Evolutionary conservation across 2,888 invertebrate genomes (phyloP).

Genomic region (Amblyjoppa proteus): DNA sequence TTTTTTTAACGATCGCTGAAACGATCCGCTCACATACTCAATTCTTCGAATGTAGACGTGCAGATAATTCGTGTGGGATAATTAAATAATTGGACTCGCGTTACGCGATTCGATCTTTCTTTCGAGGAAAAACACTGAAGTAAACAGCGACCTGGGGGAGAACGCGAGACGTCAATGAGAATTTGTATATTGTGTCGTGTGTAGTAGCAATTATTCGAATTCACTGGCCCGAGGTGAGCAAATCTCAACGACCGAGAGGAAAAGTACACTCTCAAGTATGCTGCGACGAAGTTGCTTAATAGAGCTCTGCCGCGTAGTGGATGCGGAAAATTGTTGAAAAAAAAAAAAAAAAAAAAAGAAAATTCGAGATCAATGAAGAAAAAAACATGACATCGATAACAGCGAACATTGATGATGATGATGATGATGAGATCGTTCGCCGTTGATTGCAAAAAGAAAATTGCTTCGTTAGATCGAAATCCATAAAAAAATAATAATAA

Average conservation of each 20-base stretch:
- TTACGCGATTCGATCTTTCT: slow-evolving; percentile 13
- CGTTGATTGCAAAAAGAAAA: not conserved
- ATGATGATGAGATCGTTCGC: not conserved
- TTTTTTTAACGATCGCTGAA: not conserved
- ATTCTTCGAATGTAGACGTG: not conserved
- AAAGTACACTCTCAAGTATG: slow-evolving; percentile 29
- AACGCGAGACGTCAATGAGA: slow-evolving; percentile 31
- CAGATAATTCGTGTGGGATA: slow-evolving; percentile 8
- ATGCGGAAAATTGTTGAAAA: slow-evolving; percentile 19
- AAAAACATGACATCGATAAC: slow-evolving; percentile 14
- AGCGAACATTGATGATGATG: not conserved
- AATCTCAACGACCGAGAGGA: slow-evolving; percentile 34
- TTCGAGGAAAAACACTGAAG: slow-evolving; percentile 42
- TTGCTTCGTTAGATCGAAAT: not conserved
- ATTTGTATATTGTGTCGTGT: slow-evolving; percentile 50
- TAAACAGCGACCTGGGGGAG: slow-evolving; percentile 17
- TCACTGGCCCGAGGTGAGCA: slow-evolving; percentile 9
- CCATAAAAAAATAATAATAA: not conserved
- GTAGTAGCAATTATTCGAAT: slow-evolving; percentile 54
- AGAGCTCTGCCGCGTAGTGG: not conserved
- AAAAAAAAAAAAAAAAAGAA: not conserved
- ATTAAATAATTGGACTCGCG: slow-evolving; percentile 14
- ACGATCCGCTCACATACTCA: not conserved
- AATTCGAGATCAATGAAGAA: not conserved
- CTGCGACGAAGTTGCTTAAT: slow-evolving; percentile 29